A percentile compares a stretch with the other conserved stretches of the same genome.
Conservation (phyloP, 2,797 vertebrate genomes). For the Sternotherus odoratus region DNA sequence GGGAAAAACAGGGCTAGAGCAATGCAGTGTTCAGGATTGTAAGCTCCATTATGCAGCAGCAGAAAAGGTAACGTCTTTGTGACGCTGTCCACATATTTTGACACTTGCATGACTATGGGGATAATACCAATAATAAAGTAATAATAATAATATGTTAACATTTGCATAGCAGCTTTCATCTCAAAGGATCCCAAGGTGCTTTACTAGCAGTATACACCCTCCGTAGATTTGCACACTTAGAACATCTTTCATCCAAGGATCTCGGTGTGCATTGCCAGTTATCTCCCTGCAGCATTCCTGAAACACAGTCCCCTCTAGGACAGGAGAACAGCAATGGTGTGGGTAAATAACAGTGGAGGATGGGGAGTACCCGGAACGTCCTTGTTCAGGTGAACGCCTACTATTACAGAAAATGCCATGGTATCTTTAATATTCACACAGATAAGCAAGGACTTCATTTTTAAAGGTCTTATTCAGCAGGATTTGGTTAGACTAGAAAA, state of each 20-base stretch:
- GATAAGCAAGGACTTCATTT: background rate
- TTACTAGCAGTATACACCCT: background rate
- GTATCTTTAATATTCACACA: slow-evolving; percentile 2
- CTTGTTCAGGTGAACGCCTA: background rate
- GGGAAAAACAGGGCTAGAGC: background rate
- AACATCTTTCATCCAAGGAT: background rate
- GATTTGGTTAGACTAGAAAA: background rate
- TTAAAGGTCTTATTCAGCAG: background rate
- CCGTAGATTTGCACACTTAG: background rate
- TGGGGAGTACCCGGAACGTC: background rate
- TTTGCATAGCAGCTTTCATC: background rate
- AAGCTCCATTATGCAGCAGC: background rate
- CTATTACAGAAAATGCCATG: background rate
- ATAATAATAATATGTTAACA: background rate
- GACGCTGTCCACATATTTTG: slow-evolving; percentile 19
- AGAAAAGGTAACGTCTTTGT: slow-evolving; percentile 31
- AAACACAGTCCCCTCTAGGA: background rate
- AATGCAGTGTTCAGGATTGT: slow-evolving; percentile 10
- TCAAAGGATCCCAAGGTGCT: background rate
- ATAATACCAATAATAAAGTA: slow-evolving; percentile 48
- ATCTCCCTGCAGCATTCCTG: background rate
- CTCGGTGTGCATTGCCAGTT: background rate
- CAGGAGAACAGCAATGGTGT: background rate
- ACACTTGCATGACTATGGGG: background rate
- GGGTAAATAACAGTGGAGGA: fast-evolving